A percentile compares a stretch with the other conserved stretches of the same genome.
These are phyloP conservation scores for Drosophila pseudotakahashii DNA, from an alignment of 2,888 invertebrate species.

Conservation along the genomic window DNA sequence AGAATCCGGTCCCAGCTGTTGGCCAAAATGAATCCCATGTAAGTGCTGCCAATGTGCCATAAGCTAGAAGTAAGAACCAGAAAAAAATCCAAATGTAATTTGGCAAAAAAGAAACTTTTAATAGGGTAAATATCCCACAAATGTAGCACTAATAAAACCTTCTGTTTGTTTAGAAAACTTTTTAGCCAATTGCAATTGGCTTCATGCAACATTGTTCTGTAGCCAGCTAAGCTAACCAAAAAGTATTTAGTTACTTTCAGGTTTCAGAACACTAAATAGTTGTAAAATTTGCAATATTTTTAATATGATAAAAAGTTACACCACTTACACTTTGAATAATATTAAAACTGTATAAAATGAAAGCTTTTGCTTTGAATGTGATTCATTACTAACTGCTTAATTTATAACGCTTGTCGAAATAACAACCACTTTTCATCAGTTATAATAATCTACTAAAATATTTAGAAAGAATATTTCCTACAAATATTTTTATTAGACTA, in stretches of 20 bases:
- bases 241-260: not conserved
- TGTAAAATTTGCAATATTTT: not conserved
- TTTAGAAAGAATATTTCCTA: no score
- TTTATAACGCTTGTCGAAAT: no score
- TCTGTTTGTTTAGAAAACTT: not conserved
- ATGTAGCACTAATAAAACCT: not conserved
- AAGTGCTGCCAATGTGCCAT: conserved; percentile 64
- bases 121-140: not conserved
- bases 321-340: not conserved
- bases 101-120: not conserved
- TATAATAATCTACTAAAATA: no score
- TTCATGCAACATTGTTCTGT: not conserved
- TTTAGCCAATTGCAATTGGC: not conserved
- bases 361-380: no score
- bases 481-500: no score
- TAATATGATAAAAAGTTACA: not conserved
- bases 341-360: no score
- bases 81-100: not conserved
- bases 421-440: no score
- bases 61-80: not conserved
- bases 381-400: no score
- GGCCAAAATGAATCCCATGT: conserved; percentile 84
- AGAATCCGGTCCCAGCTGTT: conserved; percentile 83
- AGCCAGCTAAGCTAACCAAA: not conserved
- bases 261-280: not conserved